Conservation (phyloP, 1,140 invertebrate species). For the Globodera rostochiensis region DNA sequence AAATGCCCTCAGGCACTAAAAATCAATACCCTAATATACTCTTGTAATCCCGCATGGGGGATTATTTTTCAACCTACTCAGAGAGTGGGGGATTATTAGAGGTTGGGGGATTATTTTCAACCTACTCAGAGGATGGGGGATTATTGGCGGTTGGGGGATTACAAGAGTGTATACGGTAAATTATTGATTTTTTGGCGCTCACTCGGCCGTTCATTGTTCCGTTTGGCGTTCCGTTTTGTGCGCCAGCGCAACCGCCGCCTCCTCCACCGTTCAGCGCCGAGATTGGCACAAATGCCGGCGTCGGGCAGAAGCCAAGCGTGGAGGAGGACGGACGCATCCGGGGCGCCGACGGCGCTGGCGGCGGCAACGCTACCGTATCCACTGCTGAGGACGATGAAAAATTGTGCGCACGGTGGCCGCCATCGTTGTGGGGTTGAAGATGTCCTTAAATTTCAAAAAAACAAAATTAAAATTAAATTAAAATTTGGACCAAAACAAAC, state of each 20-base stretch:
- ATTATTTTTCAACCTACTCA: no score
- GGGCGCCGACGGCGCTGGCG: neutral
- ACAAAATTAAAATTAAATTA: neutral
- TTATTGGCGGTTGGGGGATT: no score
- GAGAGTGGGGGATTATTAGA: no score
- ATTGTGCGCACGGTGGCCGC: neutral
- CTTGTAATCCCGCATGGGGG: no score
- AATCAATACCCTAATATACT: no score
- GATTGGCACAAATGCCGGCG: slow-evolving; percentile 1
- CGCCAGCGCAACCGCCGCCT: neutral
- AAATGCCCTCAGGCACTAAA: no score
- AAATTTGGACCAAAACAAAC: neutral
- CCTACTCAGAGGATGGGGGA: no score
- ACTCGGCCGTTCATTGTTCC: neutral
- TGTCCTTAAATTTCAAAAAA: neutral
- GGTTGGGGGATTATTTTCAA: no score
- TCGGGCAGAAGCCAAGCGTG: slow-evolving; percentile 16
- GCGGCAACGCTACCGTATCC: neutral
- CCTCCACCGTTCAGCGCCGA: neutral
- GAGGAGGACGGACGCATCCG: slow-evolving; percentile 23
- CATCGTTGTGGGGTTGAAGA: neutral
- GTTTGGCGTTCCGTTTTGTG: neutral
- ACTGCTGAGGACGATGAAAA: neutral
- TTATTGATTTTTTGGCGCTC: neutral
- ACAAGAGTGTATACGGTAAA: no score